phyloP scores from a whole-genome alignment of 2,888 invertebrate species.

The Pycnomerus fuliginosus region DNA sequence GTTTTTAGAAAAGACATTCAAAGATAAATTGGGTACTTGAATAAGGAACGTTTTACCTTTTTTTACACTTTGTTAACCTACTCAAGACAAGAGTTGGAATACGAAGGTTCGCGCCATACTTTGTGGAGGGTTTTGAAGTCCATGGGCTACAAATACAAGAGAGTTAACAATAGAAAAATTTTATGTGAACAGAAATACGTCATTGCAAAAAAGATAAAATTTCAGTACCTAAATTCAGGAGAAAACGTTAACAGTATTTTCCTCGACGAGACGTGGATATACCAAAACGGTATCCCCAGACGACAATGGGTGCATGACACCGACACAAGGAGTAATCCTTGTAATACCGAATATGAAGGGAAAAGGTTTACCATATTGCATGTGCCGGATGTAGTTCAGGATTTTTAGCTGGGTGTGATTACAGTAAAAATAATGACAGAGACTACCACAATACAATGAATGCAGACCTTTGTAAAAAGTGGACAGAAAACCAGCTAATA shows the following conservation, averaged over 20 bases:
- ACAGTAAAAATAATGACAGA: too few relatives aligned
- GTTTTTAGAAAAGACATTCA: too few relatives aligned
- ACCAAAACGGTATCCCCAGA: background rate
- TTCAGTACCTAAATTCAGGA: background rate
- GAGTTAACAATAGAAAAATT: background rate
- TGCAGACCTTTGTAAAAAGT: too few relatives aligned
- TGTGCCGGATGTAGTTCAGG: too few relatives aligned
- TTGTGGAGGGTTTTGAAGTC: background rate
- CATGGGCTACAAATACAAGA: background rate
- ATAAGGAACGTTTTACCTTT: too few relatives aligned
- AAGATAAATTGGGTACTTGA: too few relatives aligned
- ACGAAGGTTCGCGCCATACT: too few relatives aligned
- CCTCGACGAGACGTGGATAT: background rate
- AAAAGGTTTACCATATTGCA: background rate
- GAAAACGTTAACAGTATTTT: background rate
- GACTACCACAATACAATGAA: too few relatives aligned
- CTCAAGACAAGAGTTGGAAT: too few relatives aligned
- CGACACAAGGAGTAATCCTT: background rate
- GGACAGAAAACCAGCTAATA: too few relatives aligned
- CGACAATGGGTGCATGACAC: background rate
- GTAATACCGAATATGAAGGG: background rate
- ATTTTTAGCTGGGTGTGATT: too few relatives aligned
- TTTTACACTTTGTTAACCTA: too few relatives aligned
- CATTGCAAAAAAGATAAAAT: background rate
- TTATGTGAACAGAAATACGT: background rate